phyloP scores from a whole-genome alignment of 2,113 vertebrate genomes.

The Microtus richardsoni region DNA sequence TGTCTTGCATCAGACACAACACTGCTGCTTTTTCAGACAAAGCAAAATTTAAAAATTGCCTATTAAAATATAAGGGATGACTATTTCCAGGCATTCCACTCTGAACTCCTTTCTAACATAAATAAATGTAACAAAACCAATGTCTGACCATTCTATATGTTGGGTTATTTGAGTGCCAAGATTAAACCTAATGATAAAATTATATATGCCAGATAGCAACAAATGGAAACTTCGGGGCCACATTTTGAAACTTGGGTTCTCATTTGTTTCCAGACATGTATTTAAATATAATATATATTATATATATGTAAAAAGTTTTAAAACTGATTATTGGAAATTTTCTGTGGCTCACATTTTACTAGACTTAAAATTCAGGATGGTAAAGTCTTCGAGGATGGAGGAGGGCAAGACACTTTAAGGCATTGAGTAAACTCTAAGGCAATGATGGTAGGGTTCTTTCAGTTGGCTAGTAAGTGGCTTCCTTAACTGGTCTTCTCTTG shows the following conservation, averaged over 20 bases:
- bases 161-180: slow-evolving; percentile 2
- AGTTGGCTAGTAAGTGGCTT: neutral
- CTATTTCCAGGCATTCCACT: neutral
- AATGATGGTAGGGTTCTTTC: no score
- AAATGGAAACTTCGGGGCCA: neutral
- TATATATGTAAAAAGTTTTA: neutral
- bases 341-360: neutral
- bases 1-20: neutral
- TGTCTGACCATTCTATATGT: neutral
- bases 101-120: slow-evolving; percentile 40
- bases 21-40: neutral
- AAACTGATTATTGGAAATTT: slow-evolving; percentile 9
- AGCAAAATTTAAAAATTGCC: neutral
- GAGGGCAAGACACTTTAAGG: neutral
- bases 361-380: slow-evolving; percentile 1
- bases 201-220: neutral
- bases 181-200: neutral
- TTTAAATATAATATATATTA: no score
- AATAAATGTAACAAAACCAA: slow-evolving; percentile 3
- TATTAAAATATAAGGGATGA: neutral
- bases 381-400: neutral
- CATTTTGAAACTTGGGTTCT: slow-evolving; percentile 36
- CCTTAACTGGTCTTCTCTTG: neutral
- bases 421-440: neutral
- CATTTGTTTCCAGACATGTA: neutral